Evolutionary conservation across 2,888 invertebrate species (phyloP), one percentile per base, ranked within the genome.

Genomic region (Acheta domesticus): DNA sequence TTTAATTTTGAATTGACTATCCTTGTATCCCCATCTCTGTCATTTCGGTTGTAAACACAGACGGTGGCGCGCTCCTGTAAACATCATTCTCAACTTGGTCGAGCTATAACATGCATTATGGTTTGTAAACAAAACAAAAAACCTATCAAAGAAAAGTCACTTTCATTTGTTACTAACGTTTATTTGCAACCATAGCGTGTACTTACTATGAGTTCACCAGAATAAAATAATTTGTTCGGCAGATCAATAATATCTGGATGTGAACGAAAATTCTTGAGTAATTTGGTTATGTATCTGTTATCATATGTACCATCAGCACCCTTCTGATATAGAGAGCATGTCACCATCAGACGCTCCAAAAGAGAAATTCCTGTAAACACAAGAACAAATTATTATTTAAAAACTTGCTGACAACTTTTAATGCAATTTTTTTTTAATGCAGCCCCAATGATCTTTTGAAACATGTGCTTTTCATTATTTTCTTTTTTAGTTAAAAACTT

Each of bases 241-340:
- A 89, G 83, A 2, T 84, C 81, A n/a, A 89, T 84, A 86, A 82
- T 87, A 85, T 49, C 87, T 82, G 85, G 83, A 83, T 89, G 89
- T 12, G 87, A 87, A 5, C 89, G 85, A 83, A 89, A 89, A 83
- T 89, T 89, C 77, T 87, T 84, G 5, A 87, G 84, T 74, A 89
- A 84, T 84, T 89, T 89, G 2, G 89, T 89, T 16, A 89, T 86
- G 83, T 88, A 83, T 2, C 85, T 80, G 11, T 87, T 86, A 82
- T 89, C 86, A 83, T 87, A 89, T 14, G 21, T 74, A 12, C 79
- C 81, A 16, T 78, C 75, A 20, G 77, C 49, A 20, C n/a, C 36
- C 16, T 74, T 23, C 21, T 80, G 49, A 74, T 83, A 83, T 8
- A 82, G 50, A 1, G 76, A 14, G 78, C 81, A 82, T 12, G 74